Conservation (phyloP, 2,888 invertebrate species). For the Hofmannophila pseudospretella region DNA sequence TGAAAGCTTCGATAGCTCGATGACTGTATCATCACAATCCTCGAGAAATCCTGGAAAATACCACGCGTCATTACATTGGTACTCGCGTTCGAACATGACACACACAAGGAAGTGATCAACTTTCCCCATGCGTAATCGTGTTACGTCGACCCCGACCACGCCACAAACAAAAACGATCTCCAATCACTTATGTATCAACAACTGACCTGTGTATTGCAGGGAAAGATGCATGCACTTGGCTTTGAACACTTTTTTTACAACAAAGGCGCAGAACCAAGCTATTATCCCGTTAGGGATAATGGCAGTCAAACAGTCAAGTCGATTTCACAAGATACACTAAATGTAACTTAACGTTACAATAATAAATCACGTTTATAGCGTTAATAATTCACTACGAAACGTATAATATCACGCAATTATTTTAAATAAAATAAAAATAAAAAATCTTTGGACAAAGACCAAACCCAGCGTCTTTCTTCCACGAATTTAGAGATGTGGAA, state of each 20-base stretch:
- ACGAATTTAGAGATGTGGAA: conserved; percentile 27
- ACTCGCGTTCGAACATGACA: conserved; percentile 38
- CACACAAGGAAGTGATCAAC: conserved; percentile 67
- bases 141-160: conserved; percentile 33
- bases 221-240: conserved; percentile 79
- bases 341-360: conserved; percentile 25
- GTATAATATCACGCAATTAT: conserved; percentile 38
- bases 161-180: too few species aligned
- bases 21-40: conserved; percentile 77
- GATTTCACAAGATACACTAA: conserved; percentile 27
- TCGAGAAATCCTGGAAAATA: conserved; percentile 69
- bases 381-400: conserved; percentile 41
- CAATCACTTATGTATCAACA: too few species aligned
- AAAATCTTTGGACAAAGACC: conserved; percentile 60
- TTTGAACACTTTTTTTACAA: conserved; percentile 70
- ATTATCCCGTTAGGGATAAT: conserved; percentile 77
- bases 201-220: conserved; percentile 75
- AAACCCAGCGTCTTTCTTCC: conserved; percentile 53
- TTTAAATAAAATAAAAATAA: conserved; percentile 64
- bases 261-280: conserved; percentile 72
- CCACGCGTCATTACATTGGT: conserved; percentile 26
- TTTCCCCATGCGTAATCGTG: conserved; percentile 65
- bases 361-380: conserved; percentile 48
- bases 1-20: conserved; percentile 73
- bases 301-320: conserved; percentile 55